A percentile compares a stretch with the other conserved stretches of the same genome.
These are phyloP conservation scores for human (Homo sapiens) DNA, from an alignment of 2,113 vertebrate genomes.

Conservation along the genomic window DNA sequence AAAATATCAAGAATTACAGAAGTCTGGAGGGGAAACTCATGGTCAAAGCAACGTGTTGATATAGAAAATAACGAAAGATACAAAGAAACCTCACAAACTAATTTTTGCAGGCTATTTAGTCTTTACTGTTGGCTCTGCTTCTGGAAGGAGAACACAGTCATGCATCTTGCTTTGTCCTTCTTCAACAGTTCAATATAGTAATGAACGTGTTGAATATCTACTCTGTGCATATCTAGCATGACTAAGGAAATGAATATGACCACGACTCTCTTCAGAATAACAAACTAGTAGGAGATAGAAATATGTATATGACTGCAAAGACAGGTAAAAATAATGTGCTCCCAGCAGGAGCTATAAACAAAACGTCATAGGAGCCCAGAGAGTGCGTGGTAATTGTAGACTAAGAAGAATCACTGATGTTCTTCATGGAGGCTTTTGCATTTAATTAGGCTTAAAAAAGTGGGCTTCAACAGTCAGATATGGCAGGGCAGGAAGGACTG, in stretches of 20 bases:
- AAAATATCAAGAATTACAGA: slow-evolving; percentile 65
- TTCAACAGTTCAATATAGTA: background rate
- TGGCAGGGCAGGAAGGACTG: background rate
- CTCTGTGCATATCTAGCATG: background rate
- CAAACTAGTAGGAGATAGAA: background rate
- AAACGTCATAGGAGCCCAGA: background rate
- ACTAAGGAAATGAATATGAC: background rate
- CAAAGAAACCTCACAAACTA: background rate
- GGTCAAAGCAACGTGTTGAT: background rate
- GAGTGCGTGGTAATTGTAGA: background rate
- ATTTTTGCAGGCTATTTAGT: background rate
- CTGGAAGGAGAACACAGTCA: background rate
- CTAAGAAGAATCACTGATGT: background rate
- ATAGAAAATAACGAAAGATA: background rate
- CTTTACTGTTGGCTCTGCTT: background rate
- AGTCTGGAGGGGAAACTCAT: background rate
- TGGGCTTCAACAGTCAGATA: background rate
- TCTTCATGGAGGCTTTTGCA: background rate
- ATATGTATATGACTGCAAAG: background rate
- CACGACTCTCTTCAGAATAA: background rate
- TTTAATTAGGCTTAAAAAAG: background rate
- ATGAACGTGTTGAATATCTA: background rate
- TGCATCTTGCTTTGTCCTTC: background rate
- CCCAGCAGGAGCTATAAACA: background rate
- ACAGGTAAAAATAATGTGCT: background rate